Evolutionary conservation across 2,113 vertebrate species (phyloP).

Genomic region (Heptranchias perlo): DNA sequence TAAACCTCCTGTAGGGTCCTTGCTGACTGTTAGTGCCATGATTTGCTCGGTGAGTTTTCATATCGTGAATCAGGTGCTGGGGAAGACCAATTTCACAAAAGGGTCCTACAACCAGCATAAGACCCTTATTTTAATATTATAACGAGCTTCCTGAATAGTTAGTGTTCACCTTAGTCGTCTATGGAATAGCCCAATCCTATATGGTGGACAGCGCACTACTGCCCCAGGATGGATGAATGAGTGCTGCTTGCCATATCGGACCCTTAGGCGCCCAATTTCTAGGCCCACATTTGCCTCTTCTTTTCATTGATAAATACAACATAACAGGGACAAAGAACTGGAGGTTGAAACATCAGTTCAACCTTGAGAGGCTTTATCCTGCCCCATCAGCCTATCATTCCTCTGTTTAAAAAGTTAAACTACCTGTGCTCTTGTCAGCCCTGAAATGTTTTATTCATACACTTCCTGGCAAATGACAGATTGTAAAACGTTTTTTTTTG

Average conservation of each 20-base stretch:
- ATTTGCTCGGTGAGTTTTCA: neutral
- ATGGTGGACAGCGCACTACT: neutral
- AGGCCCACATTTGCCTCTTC: neutral
- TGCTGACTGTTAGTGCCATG: neutral
- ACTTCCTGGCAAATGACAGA: conserved; percentile 11
- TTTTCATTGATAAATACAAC: neutral
- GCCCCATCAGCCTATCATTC: neutral
- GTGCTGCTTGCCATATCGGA: neutral
- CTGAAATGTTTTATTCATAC: conserved; percentile 32
- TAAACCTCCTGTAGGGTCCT: neutral
- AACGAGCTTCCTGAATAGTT: neutral
- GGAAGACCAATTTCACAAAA: neutral
- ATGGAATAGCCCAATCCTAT: too few relatives aligned
- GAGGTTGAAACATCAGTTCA: neutral
- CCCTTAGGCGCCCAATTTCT: neutral
- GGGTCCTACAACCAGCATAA: neutral
- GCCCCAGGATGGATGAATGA: neutral
- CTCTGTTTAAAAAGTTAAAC: conserved; percentile 17
- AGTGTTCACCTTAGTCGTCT: too few relatives aligned
- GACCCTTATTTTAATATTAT: neutral
- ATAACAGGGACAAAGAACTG: neutral
- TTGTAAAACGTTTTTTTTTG: conserved; percentile 32
- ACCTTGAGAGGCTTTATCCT: neutral
- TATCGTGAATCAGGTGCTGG: neutral
- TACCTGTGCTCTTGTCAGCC: neutral